Evolutionary conservation across 1,140 invertebrate genomes (phyloP).

Genomic region (Berghia stephanieae): DNA sequence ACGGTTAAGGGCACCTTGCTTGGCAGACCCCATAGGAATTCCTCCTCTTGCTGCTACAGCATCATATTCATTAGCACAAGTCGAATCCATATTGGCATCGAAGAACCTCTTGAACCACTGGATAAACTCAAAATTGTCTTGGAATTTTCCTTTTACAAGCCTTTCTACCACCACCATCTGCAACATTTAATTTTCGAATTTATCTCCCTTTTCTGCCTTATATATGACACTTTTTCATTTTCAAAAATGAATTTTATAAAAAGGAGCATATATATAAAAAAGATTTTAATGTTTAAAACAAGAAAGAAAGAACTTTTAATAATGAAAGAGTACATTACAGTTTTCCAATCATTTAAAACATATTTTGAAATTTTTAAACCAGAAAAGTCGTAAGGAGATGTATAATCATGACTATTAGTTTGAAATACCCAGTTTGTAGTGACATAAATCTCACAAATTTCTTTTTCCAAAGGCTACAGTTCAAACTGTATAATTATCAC

Average conservation of each 20-base stretch:
- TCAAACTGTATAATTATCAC: no score
- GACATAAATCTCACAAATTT: no score
- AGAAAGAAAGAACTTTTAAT: no score
- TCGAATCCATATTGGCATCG: constrained; percentile 99
- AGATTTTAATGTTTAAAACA: no score
- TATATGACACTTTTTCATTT: neutral
- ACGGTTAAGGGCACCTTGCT: constrained; percentile 63
- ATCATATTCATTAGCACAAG: constrained; percentile 86
- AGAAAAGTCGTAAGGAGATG: no score
- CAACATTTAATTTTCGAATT: neutral
- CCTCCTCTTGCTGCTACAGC: constrained; percentile 85
- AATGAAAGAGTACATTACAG: no score
- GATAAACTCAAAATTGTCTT: constrained; percentile 99
- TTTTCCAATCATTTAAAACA: no score
- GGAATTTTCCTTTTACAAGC: constrained; percentile 94
- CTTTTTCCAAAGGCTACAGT: no score
- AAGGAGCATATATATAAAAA: neutral
- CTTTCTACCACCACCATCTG: constrained; percentile 97
- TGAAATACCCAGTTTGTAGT: no score
- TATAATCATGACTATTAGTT: no score
- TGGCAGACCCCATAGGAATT: constrained; percentile 72
- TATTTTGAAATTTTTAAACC: no score
- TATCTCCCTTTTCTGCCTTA: neutral
- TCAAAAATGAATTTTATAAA: neutral
- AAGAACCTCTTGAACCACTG: constrained; percentile 99